phyloP scores from a whole-genome alignment of 2,888 invertebrate genomes.

The Phrixothrix hirtus region DNA sequence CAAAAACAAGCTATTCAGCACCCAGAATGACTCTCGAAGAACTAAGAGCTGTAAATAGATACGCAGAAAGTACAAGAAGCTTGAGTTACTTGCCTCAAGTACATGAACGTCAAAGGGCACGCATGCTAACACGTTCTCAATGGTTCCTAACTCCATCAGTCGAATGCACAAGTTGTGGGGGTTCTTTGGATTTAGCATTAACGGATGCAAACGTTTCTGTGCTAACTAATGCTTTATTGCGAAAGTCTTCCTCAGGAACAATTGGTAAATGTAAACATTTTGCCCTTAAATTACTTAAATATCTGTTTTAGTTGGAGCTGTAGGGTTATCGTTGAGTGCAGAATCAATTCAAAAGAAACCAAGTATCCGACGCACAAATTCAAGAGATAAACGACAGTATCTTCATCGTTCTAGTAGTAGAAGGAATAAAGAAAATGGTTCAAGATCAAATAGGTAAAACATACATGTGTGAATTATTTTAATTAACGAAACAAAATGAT shows the following conservation, averaged over 20 bases:
- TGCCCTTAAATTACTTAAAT: conserved; percentile 9
- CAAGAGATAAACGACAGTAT: conserved; percentile 61
- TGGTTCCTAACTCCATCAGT: conserved; percentile 87
- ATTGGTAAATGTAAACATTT: conserved; percentile 56
- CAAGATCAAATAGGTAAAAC: conserved; percentile 52
- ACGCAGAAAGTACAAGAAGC: conserved; percentile 90
- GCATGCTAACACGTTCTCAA: conserved; percentile 95
- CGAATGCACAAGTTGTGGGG: conserved; percentile 56
- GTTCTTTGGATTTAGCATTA: conserved; percentile 56
- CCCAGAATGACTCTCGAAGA: conserved; percentile 82
- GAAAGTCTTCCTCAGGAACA: conserved; percentile 62
- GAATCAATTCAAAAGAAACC: conserved; percentile 66
- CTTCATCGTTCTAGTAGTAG: conserved; percentile 61
- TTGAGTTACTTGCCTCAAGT: conserved; percentile 91
- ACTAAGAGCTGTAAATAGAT: conserved; percentile 82
- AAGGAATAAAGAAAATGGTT: conserved; percentile 63
- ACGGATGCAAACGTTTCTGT: conserved; percentile 53
- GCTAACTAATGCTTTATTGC: conserved; percentile 51
- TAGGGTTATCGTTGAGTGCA: conserved; percentile 65
- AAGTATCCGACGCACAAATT: conserved; percentile 61
- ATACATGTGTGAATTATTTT: no score
- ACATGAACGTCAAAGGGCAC: conserved; percentile 93
- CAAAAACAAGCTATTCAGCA: conserved; percentile 67
- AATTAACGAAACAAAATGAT: no score
- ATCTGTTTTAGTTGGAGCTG: conserved; percentile 58